These are phyloP conservation scores for Hippocampus comes DNA, from an alignment of 2,113 vertebrate species.

Conservation along the genomic window DNA sequence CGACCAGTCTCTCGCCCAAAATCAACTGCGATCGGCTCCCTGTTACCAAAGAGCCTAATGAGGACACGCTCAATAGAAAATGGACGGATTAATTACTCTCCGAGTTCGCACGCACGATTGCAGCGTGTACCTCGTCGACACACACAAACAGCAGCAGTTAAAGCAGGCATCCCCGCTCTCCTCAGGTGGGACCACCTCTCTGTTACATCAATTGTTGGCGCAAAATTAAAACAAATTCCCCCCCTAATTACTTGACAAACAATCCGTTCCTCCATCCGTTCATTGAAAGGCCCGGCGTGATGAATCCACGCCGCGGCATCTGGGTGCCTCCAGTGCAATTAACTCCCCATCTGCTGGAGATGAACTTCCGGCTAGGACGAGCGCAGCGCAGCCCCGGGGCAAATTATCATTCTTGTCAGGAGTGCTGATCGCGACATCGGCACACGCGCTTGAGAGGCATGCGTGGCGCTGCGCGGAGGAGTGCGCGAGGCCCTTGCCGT, in stretches of 20 bases:
- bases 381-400: constrained; percentile 64
- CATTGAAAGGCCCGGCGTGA: constrained; percentile 78
- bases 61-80: not conserved
- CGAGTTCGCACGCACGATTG: not conserved
- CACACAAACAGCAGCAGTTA: constrained; percentile 1
- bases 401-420: constrained; percentile 74
- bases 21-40: not conserved
- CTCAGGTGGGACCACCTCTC: constrained; percentile 44
- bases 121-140: not conserved
- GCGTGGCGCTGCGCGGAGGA: constrained; percentile 40
- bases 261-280: constrained; percentile 82
- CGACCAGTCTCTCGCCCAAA: not conserved
- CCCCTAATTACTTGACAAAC: constrained; percentile 89
- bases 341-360: constrained; percentile 81
- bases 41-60: not conserved
- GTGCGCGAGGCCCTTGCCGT: constrained; percentile 28
- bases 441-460: constrained; percentile 33
- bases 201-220: constrained; percentile 67
- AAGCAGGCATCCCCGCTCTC: constrained; percentile 30
- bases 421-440: constrained; percentile 72
- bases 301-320: constrained; percentile 83
- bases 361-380: constrained; percentile 59
- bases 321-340: constrained; percentile 80
- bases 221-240: constrained; percentile 88
- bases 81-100: not conserved